Evolutionary conservation across 2,797 vertebrate species (phyloP), one percentile per base, ranked within the genome.

Genomic region (Eulemur mongoz): DNA sequence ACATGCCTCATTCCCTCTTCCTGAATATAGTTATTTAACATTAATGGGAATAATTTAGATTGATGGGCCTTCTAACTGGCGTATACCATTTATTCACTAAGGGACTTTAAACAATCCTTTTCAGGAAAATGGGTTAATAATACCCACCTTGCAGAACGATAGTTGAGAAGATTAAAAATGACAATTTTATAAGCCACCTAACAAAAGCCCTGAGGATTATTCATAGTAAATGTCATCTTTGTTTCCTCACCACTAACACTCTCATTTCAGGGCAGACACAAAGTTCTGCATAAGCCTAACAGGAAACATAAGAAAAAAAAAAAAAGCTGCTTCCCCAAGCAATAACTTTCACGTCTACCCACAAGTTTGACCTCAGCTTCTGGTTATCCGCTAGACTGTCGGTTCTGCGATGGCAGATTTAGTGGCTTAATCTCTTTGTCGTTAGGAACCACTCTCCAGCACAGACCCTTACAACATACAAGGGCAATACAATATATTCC

Each of bases 1-100:
- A 48, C 20, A 61, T 40, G 27, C 6, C 35, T 81, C 35, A 85
- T 67, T 73, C 38, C 3, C 23, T 67, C 30, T 91, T 2, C 15
- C 30, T 89, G 32, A 18, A 32, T 57, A 27, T 4, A 30, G 9
- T 15, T 83, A 80, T 25, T 89, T 87, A 69, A 32, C 5, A 43
- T 79, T 75, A 89, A 89, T 7, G 63, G 20, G 79, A 79, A 96
- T 89, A 73, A 79, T 90, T 90, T 69, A 59, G 35, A 76, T 80
- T 70, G 73, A 30, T 93, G 27, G 0, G 0, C 25, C 69, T 86
- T 89, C 73, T 1, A 67, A 86, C n/a, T 69, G 38, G 6, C 57
- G 3, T 40, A 3, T 70, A 38, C 14, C 25, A 50, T 69, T 93
- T 94, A 65, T 93, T 85, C 72, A 43, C 10, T 75, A 78, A 45